A percentile compares a stretch with the other conserved stretches of the same genome.
Conservation (phyloP, 2,797 vertebrate genomes). For the Choloepus didactylus region DNA sequence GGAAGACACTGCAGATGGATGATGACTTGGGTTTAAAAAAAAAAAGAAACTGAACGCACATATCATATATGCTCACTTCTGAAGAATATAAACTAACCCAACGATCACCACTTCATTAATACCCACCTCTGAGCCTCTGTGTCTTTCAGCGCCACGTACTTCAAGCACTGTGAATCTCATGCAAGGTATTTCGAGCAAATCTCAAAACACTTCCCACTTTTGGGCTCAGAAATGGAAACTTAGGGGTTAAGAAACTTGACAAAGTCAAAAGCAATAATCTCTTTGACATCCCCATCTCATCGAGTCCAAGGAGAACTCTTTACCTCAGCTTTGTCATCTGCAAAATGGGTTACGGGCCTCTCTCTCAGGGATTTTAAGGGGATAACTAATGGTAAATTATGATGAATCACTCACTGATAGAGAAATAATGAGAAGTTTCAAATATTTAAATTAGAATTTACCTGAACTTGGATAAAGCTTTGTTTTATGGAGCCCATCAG, state of each 20-base stretch:
- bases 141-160: not conserved
- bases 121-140: not conserved
- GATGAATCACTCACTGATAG: not conserved
- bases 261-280: slow-evolving; percentile 16
- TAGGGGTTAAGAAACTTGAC: not conserved
- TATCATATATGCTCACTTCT: not conserved
- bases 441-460: not conserved
- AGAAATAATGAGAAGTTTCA: slow-evolving; percentile 22
- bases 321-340: slow-evolving; percentile 18
- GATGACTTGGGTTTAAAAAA: slow-evolving; percentile 48
- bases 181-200: not conserved
- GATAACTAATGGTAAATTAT: slow-evolving; percentile 23
- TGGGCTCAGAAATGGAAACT: not conserved
- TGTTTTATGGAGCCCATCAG: not conserved
- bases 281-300: not conserved
- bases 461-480: slow-evolving; percentile 6
- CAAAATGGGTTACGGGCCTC: slow-evolving; percentile 35
- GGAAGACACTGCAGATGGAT: slow-evolving; percentile 80
- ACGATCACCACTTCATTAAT: not conserved
- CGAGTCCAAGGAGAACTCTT: not conserved
- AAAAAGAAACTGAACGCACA: not conserved
- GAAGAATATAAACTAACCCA: not conserved
- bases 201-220: not conserved
- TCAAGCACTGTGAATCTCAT: not conserved
- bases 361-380: slow-evolving; percentile 44